These are phyloP conservation scores for Lycocorax pyrrhopterus DNA, from an alignment of 2,113 vertebrate species.

Conservation along the genomic window DNA sequence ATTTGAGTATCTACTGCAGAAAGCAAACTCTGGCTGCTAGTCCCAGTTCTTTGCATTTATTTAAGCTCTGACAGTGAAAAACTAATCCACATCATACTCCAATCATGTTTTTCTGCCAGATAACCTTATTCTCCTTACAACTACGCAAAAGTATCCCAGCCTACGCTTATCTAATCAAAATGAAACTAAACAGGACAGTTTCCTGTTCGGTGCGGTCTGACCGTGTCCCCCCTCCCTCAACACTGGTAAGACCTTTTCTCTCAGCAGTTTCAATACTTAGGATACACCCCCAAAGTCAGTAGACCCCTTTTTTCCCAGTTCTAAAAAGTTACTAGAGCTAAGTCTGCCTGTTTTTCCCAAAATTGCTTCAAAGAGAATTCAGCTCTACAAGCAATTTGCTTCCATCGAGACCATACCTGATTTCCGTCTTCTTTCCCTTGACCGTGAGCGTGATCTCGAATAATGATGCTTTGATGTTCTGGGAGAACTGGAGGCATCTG, in stretches of 20 bases:
- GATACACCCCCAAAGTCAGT: background rate
- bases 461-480: conserved; percentile 89
- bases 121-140: background rate
- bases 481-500: conserved; percentile 86
- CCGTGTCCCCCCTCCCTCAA: accelerated
- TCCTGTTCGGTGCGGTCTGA: background rate
- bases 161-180: background rate
- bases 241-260: background rate
- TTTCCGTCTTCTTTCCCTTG: conserved; percentile 84
- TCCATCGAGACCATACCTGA: conserved; percentile 67
- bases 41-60: background rate
- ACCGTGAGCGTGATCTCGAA: conserved; percentile 90
- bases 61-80: background rate
- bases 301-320: background rate
- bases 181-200: background rate
- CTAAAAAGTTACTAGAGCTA: background rate
- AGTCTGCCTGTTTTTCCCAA: background rate
- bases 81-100: background rate
- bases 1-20: background rate
- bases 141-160: background rate
- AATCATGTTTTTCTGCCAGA: background rate
- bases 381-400: background rate
- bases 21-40: background rate
- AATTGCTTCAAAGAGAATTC: background rate
- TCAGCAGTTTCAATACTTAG: background rate